Conservation (phyloP, 2,888 invertebrate genomes). For the Seira ritae region DNA sequence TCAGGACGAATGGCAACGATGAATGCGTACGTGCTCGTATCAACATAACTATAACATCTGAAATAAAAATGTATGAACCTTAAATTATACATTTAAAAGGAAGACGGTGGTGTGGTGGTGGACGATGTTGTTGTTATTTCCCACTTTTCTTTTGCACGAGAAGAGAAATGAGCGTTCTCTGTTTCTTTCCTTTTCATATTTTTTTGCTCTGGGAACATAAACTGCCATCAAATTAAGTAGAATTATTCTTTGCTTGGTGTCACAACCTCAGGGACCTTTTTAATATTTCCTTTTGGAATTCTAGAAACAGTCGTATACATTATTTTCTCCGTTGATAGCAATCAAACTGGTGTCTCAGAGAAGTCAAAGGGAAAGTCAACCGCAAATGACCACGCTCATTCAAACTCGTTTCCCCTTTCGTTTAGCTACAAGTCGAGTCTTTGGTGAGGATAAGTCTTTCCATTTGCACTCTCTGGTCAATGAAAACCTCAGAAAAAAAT, state of each 20-base stretch:
- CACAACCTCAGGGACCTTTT: slow-evolving; percentile 26
- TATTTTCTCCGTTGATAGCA: slow-evolving; percentile 47
- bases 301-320: slow-evolving; percentile 6
- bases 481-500: slow-evolving; percentile 50
- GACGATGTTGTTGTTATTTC: too few relatives aligned
- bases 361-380: slow-evolving; percentile 47
- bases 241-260: too few relatives aligned
- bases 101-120: too few relatives aligned
- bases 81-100: too few relatives aligned
- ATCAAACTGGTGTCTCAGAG: slow-evolving; percentile 48
- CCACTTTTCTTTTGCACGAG: neutral
- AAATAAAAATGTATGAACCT: too few relatives aligned
- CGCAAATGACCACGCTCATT: slow-evolving; percentile 54
- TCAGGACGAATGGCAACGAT: too few relatives aligned
- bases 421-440: too few relatives aligned
- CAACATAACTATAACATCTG: too few relatives aligned
- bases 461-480: slow-evolving; percentile 48
- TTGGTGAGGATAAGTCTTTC: slow-evolving; percentile 29
- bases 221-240: too few relatives aligned
- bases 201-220: neutral
- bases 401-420: slow-evolving; percentile 29
- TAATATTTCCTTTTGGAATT: slow-evolving; percentile 34
- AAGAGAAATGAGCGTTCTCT: slow-evolving; percentile 55
- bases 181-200: slow-evolving; percentile 35
- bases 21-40: too few relatives aligned